These are phyloP conservation scores for Flexamia atlantica DNA, from an alignment of 2,888 invertebrate species.

Conservation along the genomic window DNA sequence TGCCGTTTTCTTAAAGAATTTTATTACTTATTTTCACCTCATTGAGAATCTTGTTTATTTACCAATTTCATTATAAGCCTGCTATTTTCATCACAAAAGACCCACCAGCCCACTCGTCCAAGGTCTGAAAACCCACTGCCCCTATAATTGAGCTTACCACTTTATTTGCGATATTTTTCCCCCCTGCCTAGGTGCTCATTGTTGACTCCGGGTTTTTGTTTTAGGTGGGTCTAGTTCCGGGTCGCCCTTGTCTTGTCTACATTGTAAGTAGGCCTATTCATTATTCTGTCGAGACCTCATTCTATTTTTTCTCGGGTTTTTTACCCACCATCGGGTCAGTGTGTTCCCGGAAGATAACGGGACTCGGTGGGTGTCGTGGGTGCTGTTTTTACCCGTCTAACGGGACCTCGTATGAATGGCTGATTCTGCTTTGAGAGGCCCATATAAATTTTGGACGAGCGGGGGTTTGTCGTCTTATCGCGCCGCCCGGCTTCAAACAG, in stretches of 20 bases:
- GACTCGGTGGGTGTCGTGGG: constrained; percentile 15
- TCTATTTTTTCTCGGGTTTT: constrained; percentile 34
- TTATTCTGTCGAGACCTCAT: constrained; percentile 39
- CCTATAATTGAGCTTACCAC: too few species aligned
- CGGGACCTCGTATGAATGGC: constrained; percentile 47
- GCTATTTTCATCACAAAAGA: too few species aligned
- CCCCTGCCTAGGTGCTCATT: neutral
- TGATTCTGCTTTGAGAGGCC: neutral
- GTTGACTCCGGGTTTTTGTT: neutral
- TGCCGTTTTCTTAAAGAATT: too few species aligned
- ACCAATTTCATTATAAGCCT: too few species aligned
- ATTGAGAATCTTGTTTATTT: too few species aligned
- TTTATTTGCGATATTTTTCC: neutral
- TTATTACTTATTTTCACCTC: too few species aligned
- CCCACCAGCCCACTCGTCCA: too few species aligned
- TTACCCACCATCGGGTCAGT: constrained; percentile 31
- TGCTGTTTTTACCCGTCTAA: constrained; percentile 51
- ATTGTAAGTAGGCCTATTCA: constrained; percentile 39
- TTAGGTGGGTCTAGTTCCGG: constrained; percentile 14
- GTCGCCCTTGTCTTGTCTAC: constrained; percentile 15
- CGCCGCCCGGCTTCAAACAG: neutral
- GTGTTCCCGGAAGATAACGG: constrained; percentile 55
- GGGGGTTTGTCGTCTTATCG: constrained; percentile 15
- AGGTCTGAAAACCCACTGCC: too few species aligned
- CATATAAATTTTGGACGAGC: constrained; percentile 36